Conservation (phyloP, 2,888 invertebrate species). For the Drosophila colorata region DNA sequence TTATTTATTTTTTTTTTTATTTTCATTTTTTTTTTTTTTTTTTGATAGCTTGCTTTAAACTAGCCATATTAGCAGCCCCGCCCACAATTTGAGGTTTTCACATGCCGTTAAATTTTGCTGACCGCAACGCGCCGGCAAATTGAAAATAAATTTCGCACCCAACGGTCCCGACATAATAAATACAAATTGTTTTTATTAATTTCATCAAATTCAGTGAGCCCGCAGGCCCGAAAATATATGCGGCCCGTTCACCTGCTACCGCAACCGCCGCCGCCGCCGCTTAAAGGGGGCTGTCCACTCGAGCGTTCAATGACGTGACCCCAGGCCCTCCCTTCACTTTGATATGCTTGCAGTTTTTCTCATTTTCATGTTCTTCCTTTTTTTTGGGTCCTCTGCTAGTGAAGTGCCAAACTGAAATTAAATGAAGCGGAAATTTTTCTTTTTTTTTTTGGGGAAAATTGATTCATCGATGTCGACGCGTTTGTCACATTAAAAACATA, state of each 20-base stretch:
- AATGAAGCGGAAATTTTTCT: slow-evolving; percentile 67
- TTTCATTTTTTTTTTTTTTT: background rate
- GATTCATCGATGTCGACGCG: slow-evolving; percentile 48
- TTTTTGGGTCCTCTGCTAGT: slow-evolving; percentile 15
- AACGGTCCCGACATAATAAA: slow-evolving; percentile 42
- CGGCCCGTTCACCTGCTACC: slow-evolving; percentile 49
- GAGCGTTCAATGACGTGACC: slow-evolving; percentile 65
- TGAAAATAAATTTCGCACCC: slow-evolving; percentile 67
- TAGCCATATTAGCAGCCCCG: slow-evolving; percentile 4
- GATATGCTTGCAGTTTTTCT: slow-evolving; percentile 39
- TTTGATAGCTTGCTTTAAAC: slow-evolving; percentile 38
- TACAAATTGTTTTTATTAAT: slow-evolving; percentile 76
- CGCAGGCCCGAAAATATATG: slow-evolving; percentile 46
- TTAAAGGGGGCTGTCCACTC: slow-evolving; percentile 44
- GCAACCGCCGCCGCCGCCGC: background rate
- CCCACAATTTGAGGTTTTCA: background rate
- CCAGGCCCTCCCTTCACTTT: slow-evolving; percentile 31
- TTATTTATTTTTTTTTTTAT: background rate
- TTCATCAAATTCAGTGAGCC: slow-evolving; percentile 68
- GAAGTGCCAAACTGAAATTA: slow-evolving; percentile 34
- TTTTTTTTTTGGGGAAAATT: slow-evolving; percentile 28
- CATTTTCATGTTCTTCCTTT: slow-evolving; percentile 13
- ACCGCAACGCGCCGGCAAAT: slow-evolving; percentile 59
- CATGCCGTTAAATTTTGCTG: slow-evolving; percentile 33
- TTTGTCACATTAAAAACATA: slow-evolving; percentile 58